phyloP scores from a whole-genome alignment of 2,113 vertebrate species.

The Microtus richardsoni region DNA sequence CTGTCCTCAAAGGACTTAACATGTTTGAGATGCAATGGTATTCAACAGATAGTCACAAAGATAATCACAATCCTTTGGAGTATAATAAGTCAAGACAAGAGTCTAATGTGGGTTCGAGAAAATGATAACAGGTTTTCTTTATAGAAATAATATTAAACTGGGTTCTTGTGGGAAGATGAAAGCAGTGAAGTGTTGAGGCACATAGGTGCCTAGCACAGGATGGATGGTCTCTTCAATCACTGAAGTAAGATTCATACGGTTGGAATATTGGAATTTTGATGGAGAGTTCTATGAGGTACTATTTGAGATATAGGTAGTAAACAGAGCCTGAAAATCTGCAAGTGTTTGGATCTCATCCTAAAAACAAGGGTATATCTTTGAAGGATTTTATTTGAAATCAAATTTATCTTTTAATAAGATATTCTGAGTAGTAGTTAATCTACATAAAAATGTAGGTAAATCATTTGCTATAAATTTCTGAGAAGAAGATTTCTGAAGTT shows the following conservation, averaged over 20 bases:
- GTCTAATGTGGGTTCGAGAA: neutral
- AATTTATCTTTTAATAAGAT: neutral
- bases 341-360: neutral
- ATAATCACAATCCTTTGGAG: neutral
- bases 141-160: constrained; percentile 20
- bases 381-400: neutral
- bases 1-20: neutral
- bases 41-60: constrained; percentile 22
- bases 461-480: constrained; percentile 20
- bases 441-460: neutral
- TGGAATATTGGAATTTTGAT: neutral
- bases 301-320: no score
- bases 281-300: neutral
- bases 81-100: neutral
- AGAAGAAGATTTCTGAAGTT: neutral
- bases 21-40: neutral
- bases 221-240: neutral
- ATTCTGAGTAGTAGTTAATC: neutral
- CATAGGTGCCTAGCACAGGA: neutral
- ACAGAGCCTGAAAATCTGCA: neutral
- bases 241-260: neutral
- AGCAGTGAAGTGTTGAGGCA: neutral
- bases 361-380: neutral
- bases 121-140: neutral
- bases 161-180: neutral